These are phyloP conservation scores for Argentina silus DNA, from an alignment of 2,797 vertebrate species.

Conservation along the genomic window DNA sequence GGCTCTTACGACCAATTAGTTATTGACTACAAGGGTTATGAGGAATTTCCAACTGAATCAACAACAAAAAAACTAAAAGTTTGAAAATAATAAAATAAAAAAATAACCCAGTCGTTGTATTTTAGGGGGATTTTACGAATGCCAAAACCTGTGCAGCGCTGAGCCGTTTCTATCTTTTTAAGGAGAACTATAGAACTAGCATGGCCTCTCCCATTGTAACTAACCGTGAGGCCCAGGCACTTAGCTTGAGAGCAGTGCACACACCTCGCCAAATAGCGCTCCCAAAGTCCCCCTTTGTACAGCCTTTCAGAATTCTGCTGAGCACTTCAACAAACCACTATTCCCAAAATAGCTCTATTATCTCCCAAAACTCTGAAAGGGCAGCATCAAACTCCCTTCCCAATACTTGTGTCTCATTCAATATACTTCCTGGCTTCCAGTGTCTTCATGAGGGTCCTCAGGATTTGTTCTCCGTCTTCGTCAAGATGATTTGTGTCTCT, in stretches of 20 bases:
- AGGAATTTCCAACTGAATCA: no score
- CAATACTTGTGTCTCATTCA: neutral
- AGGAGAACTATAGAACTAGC: no score
- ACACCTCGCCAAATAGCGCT: neutral
- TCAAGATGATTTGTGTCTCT: neutral
- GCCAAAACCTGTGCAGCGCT: no score
- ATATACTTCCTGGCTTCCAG: neutral
- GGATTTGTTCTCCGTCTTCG: neutral
- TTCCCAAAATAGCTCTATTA: neutral
- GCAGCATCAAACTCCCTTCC: no score
- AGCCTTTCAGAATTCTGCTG: neutral
- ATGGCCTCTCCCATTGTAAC: no score
- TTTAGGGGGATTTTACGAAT: no score
- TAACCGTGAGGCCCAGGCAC: neutral
- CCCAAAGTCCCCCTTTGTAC: conserved; percentile 9
- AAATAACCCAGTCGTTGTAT: no score
- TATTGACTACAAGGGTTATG: neutral
- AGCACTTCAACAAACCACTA: neutral
- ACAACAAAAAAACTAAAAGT: no score
- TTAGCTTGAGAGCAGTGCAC: neutral
- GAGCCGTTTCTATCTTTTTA: no score
- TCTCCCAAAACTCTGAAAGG: conserved; percentile 3
- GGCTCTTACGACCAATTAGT: neutral
- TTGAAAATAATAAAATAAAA: no score
- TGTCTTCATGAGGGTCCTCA: neutral